These are phyloP conservation scores for Andrena hattorfiana DNA, from an alignment of 2,888 invertebrate species.

Conservation along the genomic window DNA sequence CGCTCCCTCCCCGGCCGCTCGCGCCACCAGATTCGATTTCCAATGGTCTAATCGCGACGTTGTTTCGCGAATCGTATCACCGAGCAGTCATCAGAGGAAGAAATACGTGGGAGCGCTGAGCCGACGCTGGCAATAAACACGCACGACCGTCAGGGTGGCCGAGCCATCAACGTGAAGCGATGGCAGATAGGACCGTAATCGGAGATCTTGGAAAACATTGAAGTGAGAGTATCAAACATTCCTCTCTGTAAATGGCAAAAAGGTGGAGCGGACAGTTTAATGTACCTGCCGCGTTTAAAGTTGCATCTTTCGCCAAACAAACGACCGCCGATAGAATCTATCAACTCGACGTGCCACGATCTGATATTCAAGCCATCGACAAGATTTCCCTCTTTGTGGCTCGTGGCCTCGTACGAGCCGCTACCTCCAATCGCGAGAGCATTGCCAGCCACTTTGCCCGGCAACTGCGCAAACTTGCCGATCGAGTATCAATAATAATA, in stretches of 20 bases:
- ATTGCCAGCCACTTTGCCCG: background rate
- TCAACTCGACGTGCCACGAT: no score
- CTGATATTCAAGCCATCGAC: no score
- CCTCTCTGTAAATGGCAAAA: background rate
- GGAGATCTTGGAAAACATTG: constrained; percentile 23
- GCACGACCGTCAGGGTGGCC: constrained; percentile 29
- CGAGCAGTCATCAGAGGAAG: constrained; percentile 14
- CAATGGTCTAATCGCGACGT: constrained; percentile 5
- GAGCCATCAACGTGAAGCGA: constrained; percentile 21
- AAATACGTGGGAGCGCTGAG: constrained; percentile 16
- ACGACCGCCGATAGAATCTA: no score
- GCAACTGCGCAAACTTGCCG: background rate
- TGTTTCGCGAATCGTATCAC: constrained; percentile 5
- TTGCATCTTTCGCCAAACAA: background rate
- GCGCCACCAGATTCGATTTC: background rate
- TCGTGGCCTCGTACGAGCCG: background rate
- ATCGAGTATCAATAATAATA: constrained; percentile 36
- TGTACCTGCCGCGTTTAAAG: background rate
- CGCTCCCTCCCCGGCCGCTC: background rate
- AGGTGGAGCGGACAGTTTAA: background rate
- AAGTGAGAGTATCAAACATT: constrained; percentile 10
- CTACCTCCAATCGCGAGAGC: background rate
- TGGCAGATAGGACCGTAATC: constrained; percentile 22
- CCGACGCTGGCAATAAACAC: constrained; percentile 15
- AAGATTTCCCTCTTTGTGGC: background rate